phyloP scores from a whole-genome alignment of 2,888 invertebrate species.

The Dendrolimus houi region DNA sequence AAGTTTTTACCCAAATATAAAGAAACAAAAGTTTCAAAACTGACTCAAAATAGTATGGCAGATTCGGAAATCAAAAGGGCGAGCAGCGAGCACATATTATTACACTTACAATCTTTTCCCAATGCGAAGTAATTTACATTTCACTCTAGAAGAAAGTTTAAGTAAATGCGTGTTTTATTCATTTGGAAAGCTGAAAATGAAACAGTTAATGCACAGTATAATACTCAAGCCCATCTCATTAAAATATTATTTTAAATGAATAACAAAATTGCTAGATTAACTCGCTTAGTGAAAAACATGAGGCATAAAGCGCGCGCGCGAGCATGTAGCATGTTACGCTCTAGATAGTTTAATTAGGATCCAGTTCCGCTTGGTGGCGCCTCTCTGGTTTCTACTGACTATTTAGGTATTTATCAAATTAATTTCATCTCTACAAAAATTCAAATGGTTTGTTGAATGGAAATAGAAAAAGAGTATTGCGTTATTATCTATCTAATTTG shows the following conservation, averaged over 20 bases:
- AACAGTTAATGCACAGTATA: background rate
- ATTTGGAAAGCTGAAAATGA: constrained; percentile 10
- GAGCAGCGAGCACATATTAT: no score
- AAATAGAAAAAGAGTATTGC: no score
- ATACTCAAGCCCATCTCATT: background rate
- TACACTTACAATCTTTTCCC: no score
- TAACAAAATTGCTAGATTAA: constrained; percentile 34
- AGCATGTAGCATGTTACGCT: constrained; percentile 52
- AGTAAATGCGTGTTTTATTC: constrained; percentile 1
- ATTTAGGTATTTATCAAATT: constrained; percentile 28
- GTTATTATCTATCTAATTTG: no score
- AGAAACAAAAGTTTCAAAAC: no score
- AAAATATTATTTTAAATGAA: background rate
- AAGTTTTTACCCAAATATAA: no score
- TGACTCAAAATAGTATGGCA: no score
- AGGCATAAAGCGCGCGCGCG: constrained; percentile 19
- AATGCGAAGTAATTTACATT: background rate
- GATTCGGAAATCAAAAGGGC: no score
- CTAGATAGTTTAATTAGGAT: constrained; percentile 71
- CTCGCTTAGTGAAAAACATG: constrained; percentile 39
- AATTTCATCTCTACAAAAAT: constrained; percentile 3
- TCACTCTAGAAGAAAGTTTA: background rate
- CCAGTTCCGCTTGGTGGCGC: constrained; percentile 54
- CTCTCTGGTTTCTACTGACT: constrained; percentile 57
- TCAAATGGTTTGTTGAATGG: background rate